phyloP scores from a whole-genome alignment of 2,797 vertebrate species.

The Cirrhinus mrigala region DNA sequence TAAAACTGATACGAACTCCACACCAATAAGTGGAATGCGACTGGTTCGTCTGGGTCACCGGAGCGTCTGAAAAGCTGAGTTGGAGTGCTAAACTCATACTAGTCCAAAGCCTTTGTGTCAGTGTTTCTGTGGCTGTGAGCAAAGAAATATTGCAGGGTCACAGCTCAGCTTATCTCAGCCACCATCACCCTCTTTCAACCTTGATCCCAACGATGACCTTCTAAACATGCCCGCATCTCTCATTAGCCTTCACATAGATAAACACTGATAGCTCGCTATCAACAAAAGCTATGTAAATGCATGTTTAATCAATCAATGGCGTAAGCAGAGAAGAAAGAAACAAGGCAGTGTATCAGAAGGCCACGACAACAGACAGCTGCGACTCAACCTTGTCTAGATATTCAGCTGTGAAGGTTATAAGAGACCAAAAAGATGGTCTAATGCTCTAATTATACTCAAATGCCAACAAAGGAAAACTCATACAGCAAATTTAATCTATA shows the following conservation, averaged over 20 bases:
- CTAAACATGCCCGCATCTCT: not conserved
- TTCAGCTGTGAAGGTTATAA: slow-evolving; percentile 6
- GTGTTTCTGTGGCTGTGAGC: not conserved
- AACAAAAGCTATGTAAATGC: not conserved
- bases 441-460: not conserved
- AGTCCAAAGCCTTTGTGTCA: not conserved
- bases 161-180: not conserved
- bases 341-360: slow-evolving; percentile 17
- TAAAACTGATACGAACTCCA: not conserved
- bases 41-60: not conserved
- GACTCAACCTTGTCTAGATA: slow-evolving; percentile 5
- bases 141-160: not conserved
- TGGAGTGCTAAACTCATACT: not conserved
- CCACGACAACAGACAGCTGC: slow-evolving; percentile 19
- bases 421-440: too few relatives aligned
- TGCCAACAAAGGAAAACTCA: not conserved
- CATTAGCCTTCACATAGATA: not conserved
- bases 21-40: not conserved
- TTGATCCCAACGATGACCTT: slow-evolving; percentile 9
- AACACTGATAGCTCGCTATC: not conserved
- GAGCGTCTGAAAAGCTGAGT: not conserved
- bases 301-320: slow-evolving; percentile 9
- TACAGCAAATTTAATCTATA: not conserved
- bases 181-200: not conserved
- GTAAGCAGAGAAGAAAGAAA: not conserved